Percentiles rank a stretch among this genome's conserved stretches.
These are phyloP conservation scores for Bombus consobrinus DNA, from an alignment of 1,140 invertebrate genomes.

Conservation along the genomic window DNA sequence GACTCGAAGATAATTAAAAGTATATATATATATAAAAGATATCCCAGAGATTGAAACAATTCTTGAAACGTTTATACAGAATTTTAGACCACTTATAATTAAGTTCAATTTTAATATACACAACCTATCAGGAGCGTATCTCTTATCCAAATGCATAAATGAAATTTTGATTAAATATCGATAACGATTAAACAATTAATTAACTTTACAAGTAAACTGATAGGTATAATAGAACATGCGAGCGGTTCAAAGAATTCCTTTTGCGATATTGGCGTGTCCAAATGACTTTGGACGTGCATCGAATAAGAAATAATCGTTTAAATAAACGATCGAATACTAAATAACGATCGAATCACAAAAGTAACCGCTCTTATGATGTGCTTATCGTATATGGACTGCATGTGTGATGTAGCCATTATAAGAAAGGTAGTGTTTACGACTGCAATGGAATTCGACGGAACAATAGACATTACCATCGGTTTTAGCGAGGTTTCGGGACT, in stretches of 20 bases:
- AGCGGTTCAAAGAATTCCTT: neutral
- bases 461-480: neutral
- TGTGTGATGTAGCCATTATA: neutral
- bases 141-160: neutral
- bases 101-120: neutral
- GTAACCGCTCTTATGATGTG: neutral
- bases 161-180: neutral
- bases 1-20: no score
- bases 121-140: neutral
- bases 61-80: neutral
- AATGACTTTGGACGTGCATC: neutral
- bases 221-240: neutral
- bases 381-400: neutral
- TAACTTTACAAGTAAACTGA: neutral
- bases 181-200: neutral
- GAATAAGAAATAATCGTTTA: slow-evolving; percentile 6
- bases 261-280: neutral
- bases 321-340: neutral
- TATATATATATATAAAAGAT: neutral
- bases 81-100: neutral
- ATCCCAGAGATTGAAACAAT: neutral
- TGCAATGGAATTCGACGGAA: neutral
- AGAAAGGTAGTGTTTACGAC: neutral
- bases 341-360: neutral
- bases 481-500: neutral